These are phyloP conservation scores for Hoplodrina ambigua DNA, from an alignment of 2,888 invertebrate genomes.

Conservation along the genomic window DNA sequence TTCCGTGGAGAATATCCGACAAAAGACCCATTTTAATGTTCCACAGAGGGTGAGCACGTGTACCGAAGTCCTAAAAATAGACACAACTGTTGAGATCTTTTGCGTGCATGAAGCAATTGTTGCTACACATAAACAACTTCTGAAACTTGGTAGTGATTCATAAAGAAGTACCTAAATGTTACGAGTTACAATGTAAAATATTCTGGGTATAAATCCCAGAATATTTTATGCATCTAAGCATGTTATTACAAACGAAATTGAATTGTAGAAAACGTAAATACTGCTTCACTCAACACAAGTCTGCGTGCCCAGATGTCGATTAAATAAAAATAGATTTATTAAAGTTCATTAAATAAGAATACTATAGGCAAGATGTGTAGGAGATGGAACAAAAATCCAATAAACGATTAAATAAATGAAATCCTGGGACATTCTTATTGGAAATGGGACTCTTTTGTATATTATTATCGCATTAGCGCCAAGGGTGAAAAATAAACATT, in stretches of 20 bases:
- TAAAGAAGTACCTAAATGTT: conserved; percentile 33
- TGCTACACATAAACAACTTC: conserved; percentile 50
- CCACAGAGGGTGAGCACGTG: conserved; percentile 74
- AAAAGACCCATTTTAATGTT: conserved; percentile 79
- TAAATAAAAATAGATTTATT: conserved; percentile 18
- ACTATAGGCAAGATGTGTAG: background rate
- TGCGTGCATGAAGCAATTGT: conserved; percentile 51
- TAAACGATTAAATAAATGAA: conserved; percentile 16
- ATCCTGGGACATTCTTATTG: background rate
- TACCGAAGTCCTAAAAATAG: conserved; percentile 69
- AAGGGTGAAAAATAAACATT: background rate
- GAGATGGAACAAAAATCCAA: conserved; percentile 13
- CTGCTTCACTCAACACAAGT: conserved; percentile 1
- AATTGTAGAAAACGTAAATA: conserved; percentile 9
- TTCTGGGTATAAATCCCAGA: background rate
- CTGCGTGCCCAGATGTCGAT: conserved; percentile 6
- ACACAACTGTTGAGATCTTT: conserved; percentile 52
- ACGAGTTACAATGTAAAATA: conserved; percentile 16
- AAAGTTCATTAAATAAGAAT: conserved; percentile 11
- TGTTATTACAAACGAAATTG: conserved; percentile 8
- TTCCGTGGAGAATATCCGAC: conserved; percentile 78
- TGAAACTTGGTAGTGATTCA: conserved; percentile 40
- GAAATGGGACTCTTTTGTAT: background rate
- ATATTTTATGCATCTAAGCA: too few relatives aligned
- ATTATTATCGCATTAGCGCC: conserved; percentile 1